Conservation (phyloP, 1,140 invertebrate species). For the Drosophila ambigua region DNA sequence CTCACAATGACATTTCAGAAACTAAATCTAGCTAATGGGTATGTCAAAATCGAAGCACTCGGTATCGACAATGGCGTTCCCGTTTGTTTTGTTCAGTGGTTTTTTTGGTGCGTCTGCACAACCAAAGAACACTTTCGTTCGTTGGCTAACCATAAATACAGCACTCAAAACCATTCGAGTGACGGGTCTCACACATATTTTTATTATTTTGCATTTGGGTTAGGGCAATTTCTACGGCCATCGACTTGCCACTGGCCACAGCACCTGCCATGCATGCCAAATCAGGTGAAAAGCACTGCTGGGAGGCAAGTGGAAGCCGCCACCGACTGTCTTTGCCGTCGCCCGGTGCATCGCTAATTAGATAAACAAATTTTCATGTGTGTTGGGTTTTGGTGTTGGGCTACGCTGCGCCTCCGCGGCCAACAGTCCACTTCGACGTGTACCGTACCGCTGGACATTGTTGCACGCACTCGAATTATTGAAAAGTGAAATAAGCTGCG, state of each 20-base stretch:
- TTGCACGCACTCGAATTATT: constrained; percentile 79
- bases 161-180: neutral
- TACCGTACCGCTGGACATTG: constrained; percentile 49
- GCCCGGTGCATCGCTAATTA: constrained; percentile 75
- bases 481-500: constrained; percentile 68
- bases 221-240: constrained; percentile 70
- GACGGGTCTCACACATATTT: constrained; percentile 27
- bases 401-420: constrained; percentile 1
- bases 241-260: constrained; percentile 38
- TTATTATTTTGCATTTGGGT: constrained; percentile 64
- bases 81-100: constrained; percentile 11
- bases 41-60: too few species aligned
- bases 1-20: too few species aligned
- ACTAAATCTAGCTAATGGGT: too few species aligned
- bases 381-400: constrained; percentile 11
- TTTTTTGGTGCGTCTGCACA: constrained; percentile 29
- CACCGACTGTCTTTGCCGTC: constrained; percentile 26
- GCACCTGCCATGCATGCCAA: constrained; percentile 63
- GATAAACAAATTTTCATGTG: constrained; percentile 72
- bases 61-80: too few species aligned
- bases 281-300: constrained; percentile 64
- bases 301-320: neutral
- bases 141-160: constrained; percentile 20
- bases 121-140: constrained; percentile 73
- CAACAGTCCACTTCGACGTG: constrained; percentile 17